Conservation (phyloP, 2,888 invertebrate genomes). For the Buathra laborator region DNA sequence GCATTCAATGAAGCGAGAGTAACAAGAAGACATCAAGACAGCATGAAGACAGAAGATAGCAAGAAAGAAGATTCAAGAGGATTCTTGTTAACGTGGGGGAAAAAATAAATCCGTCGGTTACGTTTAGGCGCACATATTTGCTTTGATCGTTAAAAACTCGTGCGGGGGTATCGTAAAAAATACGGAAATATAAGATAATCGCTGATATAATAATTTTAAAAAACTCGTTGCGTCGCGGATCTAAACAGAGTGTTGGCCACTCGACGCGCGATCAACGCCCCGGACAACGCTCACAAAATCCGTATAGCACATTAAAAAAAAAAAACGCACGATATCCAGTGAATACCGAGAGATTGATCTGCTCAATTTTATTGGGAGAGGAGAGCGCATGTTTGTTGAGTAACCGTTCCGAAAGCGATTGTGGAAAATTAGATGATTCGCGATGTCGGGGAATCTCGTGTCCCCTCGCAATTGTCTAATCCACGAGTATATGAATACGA, state of each 20-base stretch:
- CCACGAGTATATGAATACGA: conserved; percentile 69
- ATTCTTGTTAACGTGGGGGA: conserved; percentile 61
- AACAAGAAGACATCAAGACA: conserved; percentile 85
- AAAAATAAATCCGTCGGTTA: conserved; percentile 34
- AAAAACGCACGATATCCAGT: conserved; percentile 24
- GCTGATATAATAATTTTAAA: conserved; percentile 4
- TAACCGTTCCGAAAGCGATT: conserved; percentile 43
- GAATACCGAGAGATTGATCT: conserved; percentile 41
- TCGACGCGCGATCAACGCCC: conserved; percentile 33
- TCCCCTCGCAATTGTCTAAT: conserved; percentile 68
- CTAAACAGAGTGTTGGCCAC: conserved; percentile 9
- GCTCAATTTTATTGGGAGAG: conserved; percentile 42
- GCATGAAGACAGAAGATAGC: conserved; percentile 85
- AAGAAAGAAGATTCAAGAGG: conserved; percentile 85
- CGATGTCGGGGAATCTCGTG: conserved; percentile 71
- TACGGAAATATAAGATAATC: conserved; percentile 33
- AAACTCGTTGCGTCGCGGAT: conserved; percentile 50
- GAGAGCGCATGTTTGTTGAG: conserved; percentile 58
- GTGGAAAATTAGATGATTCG: conserved; percentile 67
- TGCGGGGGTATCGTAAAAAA: conserved; percentile 31
- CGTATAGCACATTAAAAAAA: conserved; percentile 35
- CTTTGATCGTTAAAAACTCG: conserved; percentile 61
- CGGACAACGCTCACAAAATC: conserved; percentile 34
- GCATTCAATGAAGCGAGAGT: conserved; percentile 56
- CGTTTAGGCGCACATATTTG: conserved; percentile 67